A percentile compares a stretch with the other conserved stretches of the same genome.
Conservation (phyloP, 2,888 invertebrate species). For the Leptinotarsa peninsularis region DNA sequence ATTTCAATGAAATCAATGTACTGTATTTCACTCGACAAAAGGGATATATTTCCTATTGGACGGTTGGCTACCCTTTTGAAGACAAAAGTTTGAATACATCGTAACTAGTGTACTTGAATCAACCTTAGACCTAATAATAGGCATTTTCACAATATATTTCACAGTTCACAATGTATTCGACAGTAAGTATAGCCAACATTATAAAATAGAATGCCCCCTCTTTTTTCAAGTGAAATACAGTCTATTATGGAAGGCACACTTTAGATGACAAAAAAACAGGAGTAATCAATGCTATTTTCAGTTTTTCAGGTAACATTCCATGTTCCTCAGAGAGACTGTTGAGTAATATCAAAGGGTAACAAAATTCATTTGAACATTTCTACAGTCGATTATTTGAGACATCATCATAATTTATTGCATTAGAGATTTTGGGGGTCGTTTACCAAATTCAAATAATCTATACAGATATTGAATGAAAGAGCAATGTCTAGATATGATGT, state of each 20-base stretch:
- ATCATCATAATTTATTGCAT: background rate
- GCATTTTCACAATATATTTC: background rate
- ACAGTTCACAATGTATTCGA: no score
- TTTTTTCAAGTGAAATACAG: no score
- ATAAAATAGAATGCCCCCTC: no score
- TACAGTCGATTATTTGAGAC: constrained; percentile 1
- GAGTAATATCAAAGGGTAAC: background rate
- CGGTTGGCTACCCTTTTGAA: no score
- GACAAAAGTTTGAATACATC: background rate
- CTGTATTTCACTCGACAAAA: background rate
- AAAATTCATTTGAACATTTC: background rate
- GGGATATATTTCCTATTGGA: no score
- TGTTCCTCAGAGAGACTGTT: background rate
- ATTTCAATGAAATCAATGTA: background rate
- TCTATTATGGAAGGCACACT: no score
- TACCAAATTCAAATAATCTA: background rate
- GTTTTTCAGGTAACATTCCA: background rate
- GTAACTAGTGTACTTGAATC: background rate
- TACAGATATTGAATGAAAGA: background rate
- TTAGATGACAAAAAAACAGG: background rate
- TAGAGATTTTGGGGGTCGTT: background rate
- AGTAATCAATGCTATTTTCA: background rate
- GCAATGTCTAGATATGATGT: background rate
- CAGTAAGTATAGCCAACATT: no score
- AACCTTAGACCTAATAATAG: background rate